A percentile compares a stretch with the other conserved stretches of the same genome.
These are phyloP conservation scores for Cephus rjabovi DNA, from an alignment of 2,888 invertebrate genomes.

Conservation along the genomic window DNA sequence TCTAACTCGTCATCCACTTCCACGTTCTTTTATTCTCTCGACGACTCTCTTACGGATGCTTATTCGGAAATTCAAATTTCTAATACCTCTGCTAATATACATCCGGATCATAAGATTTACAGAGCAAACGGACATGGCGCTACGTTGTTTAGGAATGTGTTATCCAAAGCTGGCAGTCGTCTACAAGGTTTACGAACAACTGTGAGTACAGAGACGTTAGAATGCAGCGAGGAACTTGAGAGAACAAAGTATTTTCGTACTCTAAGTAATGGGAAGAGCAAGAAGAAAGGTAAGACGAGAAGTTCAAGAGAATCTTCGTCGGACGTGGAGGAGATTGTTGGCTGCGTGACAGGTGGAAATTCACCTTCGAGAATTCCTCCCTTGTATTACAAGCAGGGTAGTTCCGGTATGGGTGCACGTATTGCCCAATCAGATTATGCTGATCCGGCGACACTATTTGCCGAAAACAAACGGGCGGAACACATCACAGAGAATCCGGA, in stretches of 20 bases:
- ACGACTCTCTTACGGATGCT: slow-evolving; percentile 66
- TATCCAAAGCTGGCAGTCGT: slow-evolving; percentile 60
- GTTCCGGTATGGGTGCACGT: slow-evolving; percentile 85
- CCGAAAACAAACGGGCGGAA: slow-evolving; percentile 50
- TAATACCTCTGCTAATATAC: slow-evolving; percentile 68
- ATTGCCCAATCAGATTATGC: slow-evolving; percentile 90
- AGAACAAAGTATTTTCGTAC: slow-evolving; percentile 32
- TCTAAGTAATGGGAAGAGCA: slow-evolving; percentile 13
- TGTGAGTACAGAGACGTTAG: slow-evolving; percentile 64
- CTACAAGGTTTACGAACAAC: slow-evolving; percentile 59
- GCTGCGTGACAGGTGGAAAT: slow-evolving; percentile 36
- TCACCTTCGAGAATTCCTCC: slow-evolving; percentile 40
- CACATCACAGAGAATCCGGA: slow-evolving; percentile 3
- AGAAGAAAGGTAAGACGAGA: slow-evolving; percentile 58
- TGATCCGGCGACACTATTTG: slow-evolving; percentile 79
- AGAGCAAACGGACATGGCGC: slow-evolving; percentile 68
- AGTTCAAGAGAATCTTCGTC: slow-evolving; percentile 52
- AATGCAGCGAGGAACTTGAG: slow-evolving; percentile 55
- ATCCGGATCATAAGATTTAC: slow-evolving; percentile 86
- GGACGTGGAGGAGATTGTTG: slow-evolving; percentile 51
- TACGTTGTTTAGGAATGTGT: slow-evolving; percentile 61
- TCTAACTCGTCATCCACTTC: slow-evolving; percentile 66
- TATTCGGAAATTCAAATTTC: slow-evolving; percentile 65
- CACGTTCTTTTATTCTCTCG: slow-evolving; percentile 71
- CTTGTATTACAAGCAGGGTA: slow-evolving; percentile 78